These are phyloP conservation scores for Pseudocheirus occidentalis DNA, from an alignment of 2,797 vertebrate genomes.

Conservation along the genomic window DNA sequence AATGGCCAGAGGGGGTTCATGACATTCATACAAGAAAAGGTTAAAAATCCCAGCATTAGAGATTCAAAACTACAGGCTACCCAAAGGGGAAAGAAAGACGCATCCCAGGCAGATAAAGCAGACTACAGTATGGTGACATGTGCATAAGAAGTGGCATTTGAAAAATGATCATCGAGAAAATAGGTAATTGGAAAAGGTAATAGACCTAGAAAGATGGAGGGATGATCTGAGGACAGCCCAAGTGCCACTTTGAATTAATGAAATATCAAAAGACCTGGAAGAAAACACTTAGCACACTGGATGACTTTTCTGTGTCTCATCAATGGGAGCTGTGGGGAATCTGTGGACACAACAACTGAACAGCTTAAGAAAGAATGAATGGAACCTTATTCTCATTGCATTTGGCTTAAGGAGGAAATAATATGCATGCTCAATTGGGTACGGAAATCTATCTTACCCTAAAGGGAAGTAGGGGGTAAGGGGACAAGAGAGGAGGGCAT, in stretches of 20 bases:
- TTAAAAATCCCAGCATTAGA: neutral
- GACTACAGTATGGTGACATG: neutral
- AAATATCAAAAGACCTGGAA: neutral
- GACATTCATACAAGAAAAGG: neutral
- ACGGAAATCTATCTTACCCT: too few relatives aligned
- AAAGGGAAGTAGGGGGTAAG: too few relatives aligned
- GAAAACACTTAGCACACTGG: neutral
- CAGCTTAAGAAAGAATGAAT: neutral
- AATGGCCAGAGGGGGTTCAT: neutral
- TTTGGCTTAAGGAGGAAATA: too few relatives aligned
- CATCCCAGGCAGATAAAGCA: neutral
- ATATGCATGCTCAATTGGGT: too few relatives aligned
- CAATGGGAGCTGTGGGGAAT: neutral
- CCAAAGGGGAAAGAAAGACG: neutral
- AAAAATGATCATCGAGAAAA: neutral
- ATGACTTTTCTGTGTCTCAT: neutral
- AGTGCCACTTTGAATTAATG: neutral
- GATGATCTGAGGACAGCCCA: neutral
- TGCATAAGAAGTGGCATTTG: neutral
- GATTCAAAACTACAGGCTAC: neutral
- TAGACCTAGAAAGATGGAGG: neutral
- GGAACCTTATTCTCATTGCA: neutral
- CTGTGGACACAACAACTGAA: neutral
- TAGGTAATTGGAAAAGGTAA: neutral
- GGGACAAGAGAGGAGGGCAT: too few relatives aligned